phyloP scores from a whole-genome alignment of 2,888 invertebrate species.

The Drosophila lutescens region DNA sequence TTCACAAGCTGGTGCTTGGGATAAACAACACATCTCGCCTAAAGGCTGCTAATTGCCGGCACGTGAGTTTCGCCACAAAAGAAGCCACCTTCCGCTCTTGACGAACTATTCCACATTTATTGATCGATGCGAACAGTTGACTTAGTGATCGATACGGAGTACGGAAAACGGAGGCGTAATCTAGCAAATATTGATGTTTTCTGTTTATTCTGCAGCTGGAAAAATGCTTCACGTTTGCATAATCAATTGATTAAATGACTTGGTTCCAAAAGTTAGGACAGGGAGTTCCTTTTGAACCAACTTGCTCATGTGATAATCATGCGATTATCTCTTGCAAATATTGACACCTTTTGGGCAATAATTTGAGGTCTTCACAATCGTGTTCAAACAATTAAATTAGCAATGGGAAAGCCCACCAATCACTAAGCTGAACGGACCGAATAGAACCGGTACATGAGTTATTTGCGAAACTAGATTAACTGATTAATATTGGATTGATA shows the following conservation, averaged over 20 bases:
- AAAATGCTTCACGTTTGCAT: slow-evolving; percentile 11
- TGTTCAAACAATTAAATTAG: slow-evolving; percentile 36
- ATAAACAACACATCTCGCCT: slow-evolving; percentile 38
- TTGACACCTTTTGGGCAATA: slow-evolving; percentile 41
- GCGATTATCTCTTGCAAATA: slow-evolving; percentile 26
- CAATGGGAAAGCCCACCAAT: slow-evolving; percentile 14
- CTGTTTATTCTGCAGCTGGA: not conserved
- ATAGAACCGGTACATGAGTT: slow-evolving; percentile 29
- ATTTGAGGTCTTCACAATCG: slow-evolving; percentile 31
- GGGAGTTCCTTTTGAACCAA: slow-evolving; percentile 13
- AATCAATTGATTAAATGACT: slow-evolving; percentile 21
- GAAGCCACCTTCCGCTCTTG: slow-evolving; percentile 19
- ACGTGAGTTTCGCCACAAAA: slow-evolving; percentile 30
- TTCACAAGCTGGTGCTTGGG: slow-evolving; percentile 27
- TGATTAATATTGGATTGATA: slow-evolving; percentile 24
- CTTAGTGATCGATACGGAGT: slow-evolving; percentile 18
- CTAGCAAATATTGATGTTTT: slow-evolving; percentile 25
- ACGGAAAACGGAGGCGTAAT: slow-evolving; percentile 8
- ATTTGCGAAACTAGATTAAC: not conserved
- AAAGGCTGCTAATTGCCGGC: slow-evolving; percentile 51
- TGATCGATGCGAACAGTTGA: slow-evolving; percentile 27
- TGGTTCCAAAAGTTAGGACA: not conserved
- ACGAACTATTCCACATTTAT: slow-evolving; percentile 25
- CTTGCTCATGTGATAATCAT: slow-evolving; percentile 42
- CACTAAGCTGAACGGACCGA: slow-evolving; percentile 17